Conservation (phyloP, 2,797 vertebrate species). For the Scyliorhinus canicula region DNA sequence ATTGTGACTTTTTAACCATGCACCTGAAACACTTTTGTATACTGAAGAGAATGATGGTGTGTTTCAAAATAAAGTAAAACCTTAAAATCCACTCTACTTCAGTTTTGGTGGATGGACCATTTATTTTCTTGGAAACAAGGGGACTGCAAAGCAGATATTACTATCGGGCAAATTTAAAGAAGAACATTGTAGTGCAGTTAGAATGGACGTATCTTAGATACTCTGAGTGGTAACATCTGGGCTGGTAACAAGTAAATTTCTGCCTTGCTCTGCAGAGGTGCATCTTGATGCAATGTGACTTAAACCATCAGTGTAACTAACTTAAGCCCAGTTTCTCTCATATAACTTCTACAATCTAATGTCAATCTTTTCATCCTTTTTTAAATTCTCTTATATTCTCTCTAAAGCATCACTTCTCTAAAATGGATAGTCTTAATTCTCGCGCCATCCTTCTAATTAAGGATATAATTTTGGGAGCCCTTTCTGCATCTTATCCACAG, state of each 20-base stretch:
- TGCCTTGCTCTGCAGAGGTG: neutral
- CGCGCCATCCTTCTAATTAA: neutral
- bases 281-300: neutral
- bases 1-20: neutral
- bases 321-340: neutral
- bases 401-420: neutral
- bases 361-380: neutral
- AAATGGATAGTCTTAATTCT: neutral
- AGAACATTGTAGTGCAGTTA: neutral
- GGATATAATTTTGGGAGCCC: neutral
- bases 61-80: neutral
- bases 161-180: neutral
- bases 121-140: neutral
- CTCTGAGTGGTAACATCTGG: neutral
- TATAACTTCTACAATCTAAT: neutral
- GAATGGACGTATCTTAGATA: neutral
- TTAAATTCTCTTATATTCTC: neutral
- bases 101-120: neutral
- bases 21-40: neutral
- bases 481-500: neutral
- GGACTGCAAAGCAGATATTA: neutral
- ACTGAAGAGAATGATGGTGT: neutral
- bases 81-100: neutral
- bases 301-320: neutral
- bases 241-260: neutral